These are phyloP conservation scores for Cebidichthys violaceus DNA, from an alignment of 2,113 vertebrate genomes.

Conservation along the genomic window DNA sequence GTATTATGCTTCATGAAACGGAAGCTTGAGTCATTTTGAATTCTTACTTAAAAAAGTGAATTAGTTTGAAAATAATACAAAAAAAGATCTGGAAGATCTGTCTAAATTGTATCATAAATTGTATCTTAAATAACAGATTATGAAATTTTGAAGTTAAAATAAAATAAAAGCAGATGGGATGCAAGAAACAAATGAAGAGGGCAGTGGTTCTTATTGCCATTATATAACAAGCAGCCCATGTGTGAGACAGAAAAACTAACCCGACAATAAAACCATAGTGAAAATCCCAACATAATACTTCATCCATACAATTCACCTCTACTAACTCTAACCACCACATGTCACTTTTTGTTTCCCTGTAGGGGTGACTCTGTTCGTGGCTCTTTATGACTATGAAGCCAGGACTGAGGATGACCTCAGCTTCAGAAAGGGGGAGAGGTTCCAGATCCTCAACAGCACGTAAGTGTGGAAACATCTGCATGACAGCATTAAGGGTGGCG, in stretches of 20 bases:
- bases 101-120: background rate
- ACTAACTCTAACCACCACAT: background rate
- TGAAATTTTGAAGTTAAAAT: background rate
- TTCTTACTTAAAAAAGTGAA: background rate
- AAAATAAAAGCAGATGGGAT: conserved; percentile 18
- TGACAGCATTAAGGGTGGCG: conserved; percentile 68
- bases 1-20: background rate
- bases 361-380: conserved; percentile 99
- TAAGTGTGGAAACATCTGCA: conserved; percentile 85
- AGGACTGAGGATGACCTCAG: conserved; percentile 98
- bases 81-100: background rate
- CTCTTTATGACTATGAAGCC: conserved; percentile 98
- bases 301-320: background rate
- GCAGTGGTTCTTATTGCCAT: background rate
- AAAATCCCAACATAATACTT: background rate
- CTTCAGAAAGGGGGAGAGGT: conserved; percentile 99
- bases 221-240: conserved; percentile 19
- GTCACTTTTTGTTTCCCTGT: conserved; percentile 45
- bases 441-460: conserved; percentile 99
- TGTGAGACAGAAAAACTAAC: conserved; percentile 29
- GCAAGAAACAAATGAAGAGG: conserved; percentile 10
- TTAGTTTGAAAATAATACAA: background rate
- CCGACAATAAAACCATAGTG: conserved; percentile 2
- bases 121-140: background rate
- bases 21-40: background rate